A percentile compares a stretch with the other conserved stretches of the same genome.
Conservation (phyloP, 2,113 vertebrate genomes). For the Oplegnathus fasciatus region DNA sequence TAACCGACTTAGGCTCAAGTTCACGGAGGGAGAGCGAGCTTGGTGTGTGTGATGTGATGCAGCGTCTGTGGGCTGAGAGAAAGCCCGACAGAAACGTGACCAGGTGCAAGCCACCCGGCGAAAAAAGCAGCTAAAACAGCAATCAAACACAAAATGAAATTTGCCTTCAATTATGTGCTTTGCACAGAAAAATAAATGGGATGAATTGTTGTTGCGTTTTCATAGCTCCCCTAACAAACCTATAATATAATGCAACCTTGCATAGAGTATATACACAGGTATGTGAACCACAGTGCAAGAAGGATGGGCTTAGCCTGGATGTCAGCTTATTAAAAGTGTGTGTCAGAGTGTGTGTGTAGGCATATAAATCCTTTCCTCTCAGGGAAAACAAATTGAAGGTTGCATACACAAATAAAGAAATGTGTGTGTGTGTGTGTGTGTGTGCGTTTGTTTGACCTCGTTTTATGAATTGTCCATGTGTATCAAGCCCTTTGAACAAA, state of each 20-base stretch:
- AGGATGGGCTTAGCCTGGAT: background rate
- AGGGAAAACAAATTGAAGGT: slow-evolving; percentile 11
- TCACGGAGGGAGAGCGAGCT: background rate
- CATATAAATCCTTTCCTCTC: background rate
- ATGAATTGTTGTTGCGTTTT: slow-evolving; percentile 16
- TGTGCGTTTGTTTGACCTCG: background rate
- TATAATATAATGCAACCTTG: background rate
- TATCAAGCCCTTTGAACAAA: slow-evolving; percentile 33
- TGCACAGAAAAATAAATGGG: slow-evolving; percentile 5
- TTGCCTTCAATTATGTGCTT: slow-evolving; percentile 14
- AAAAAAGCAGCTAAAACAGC: slow-evolving; percentile 25
- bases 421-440: slow-evolving; percentile 1
- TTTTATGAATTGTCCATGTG: slow-evolving; percentile 27
- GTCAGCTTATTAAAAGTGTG: slow-evolving; percentile 19
- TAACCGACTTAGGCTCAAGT: background rate
- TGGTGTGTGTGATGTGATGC: background rate
- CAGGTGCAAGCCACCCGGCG: background rate
- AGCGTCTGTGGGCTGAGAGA: background rate
- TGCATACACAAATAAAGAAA: slow-evolving; percentile 11
- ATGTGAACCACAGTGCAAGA: background rate
- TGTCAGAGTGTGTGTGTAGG: background rate
- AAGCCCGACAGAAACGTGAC: background rate
- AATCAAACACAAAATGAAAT: slow-evolving; percentile 39
- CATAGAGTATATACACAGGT: slow-evolving; percentile 22
- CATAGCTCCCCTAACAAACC: background rate